Evolutionary conservation across 1,140 invertebrate genomes (phyloP).

Genomic region (Drosophila insularis): DNA sequence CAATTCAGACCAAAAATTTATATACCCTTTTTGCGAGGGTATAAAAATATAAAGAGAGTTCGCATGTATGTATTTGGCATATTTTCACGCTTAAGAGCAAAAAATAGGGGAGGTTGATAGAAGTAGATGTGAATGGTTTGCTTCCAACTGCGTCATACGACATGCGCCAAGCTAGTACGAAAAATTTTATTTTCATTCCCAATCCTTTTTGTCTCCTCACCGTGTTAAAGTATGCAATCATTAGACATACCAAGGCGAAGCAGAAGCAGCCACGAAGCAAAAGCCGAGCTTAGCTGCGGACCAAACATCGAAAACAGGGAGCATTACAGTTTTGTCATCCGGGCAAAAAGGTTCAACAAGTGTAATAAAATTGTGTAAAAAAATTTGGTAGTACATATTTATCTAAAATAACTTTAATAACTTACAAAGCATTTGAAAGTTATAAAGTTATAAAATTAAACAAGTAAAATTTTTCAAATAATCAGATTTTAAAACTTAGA

Average conservation of each 20-base stretch:
- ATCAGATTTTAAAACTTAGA: slow-evolving; percentile 12
- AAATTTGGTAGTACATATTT: neutral
- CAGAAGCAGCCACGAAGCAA: slow-evolving; percentile 14
- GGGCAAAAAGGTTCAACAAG: slow-evolving; percentile 55
- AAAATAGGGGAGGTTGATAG: no score
- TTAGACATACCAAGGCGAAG: slow-evolving; percentile 67
- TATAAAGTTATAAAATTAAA: no score
- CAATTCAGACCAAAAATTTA: no score
- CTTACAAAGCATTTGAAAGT: no score
- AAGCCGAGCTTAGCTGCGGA: slow-evolving; percentile 73
- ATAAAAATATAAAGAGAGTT: slow-evolving; percentile 19
- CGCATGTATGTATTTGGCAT: slow-evolving; percentile 37
- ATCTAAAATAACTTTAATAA: neutral
- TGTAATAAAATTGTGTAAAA: slow-evolving; percentile 23
- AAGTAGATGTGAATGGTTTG: neutral
- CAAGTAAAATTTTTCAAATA: no score
- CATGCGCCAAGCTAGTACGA: slow-evolving; percentile 53
- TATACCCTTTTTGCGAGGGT: no score
- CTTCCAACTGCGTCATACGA: neutral
- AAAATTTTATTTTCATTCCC: slow-evolving; percentile 75
- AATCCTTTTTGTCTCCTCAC: neutral
- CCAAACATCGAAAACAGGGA: slow-evolving; percentile 53
- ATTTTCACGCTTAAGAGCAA: slow-evolving; percentile 51
- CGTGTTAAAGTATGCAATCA: slow-evolving; percentile 69
- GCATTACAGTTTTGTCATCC: slow-evolving; percentile 68